phyloP scores from a whole-genome alignment of 2,888 invertebrate genomes.

The Tachina grossa region DNA sequence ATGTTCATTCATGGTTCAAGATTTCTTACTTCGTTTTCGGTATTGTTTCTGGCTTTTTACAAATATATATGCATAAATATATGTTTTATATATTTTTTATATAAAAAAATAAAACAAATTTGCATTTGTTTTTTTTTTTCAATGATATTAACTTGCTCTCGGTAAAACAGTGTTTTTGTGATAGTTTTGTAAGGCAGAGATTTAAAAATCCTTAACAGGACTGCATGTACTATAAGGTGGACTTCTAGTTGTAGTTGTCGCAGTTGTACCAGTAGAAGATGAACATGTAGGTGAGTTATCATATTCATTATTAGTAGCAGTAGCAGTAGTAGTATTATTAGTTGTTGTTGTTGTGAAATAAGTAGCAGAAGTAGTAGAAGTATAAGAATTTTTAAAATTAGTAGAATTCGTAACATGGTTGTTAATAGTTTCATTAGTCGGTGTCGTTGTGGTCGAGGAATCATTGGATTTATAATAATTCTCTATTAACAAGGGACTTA shows the following conservation, averaged over 20 bases:
- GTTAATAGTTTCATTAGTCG: slow-evolving; percentile 68
- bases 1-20: slow-evolving; percentile 39
- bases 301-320: slow-evolving; percentile 61
- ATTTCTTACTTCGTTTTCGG: slow-evolving; percentile 22
- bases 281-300: slow-evolving; percentile 66
- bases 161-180: slow-evolving; percentile 40
- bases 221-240: slow-evolving; percentile 64
- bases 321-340: slow-evolving; percentile 50
- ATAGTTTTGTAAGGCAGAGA: slow-evolving; percentile 3
- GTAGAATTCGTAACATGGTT: slow-evolving; percentile 65
- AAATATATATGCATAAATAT: not conserved
- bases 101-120: slow-evolving; percentile 38
- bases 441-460: slow-evolving; percentile 71
- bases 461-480: slow-evolving; percentile 70
- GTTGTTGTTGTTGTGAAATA: slow-evolving; percentile 43
- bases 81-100: slow-evolving; percentile 21
- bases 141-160: not conserved
- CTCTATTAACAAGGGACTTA: slow-evolving; percentile 75
- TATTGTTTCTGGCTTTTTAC: slow-evolving; percentile 1
- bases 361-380: slow-evolving; percentile 53
- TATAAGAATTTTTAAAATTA: slow-evolving; percentile 58
- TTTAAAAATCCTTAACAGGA: slow-evolving; percentile 65
- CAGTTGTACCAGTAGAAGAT: slow-evolving; percentile 75
- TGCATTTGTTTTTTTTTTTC: not conserved
- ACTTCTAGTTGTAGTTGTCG: slow-evolving; percentile 71